Base-by-base conservation (phyloP, 2,797 vertebrate genomes). In the Falco concolor region DNA sequence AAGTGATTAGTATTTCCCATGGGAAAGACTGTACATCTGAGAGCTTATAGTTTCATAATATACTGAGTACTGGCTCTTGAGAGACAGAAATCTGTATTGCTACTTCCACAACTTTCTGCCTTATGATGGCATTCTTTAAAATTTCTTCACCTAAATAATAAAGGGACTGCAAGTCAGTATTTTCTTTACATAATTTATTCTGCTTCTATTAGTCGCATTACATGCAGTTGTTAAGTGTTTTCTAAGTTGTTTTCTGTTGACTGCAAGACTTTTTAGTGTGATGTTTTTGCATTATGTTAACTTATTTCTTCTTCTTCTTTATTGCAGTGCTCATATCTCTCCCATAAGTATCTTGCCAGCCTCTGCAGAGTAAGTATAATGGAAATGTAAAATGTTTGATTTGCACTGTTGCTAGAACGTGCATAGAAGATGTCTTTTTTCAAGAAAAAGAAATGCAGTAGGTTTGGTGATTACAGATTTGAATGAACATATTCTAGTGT, bases 311-410 rank as follows among this genome's bases (percentile, higher is more conserved):
- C 54, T 93, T 76, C 53, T 96, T 83, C 69, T 97, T 95, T 90
- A 72, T 98, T 98, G 90, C 98, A 99, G 99, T 98, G 98, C 99
- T 95, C 98, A 98, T 97, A 97, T 98, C 92, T 98, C 98, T 97
- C 97, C 98, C 42, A 98, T 99, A 98, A 98, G 98, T 98, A 99
- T 99, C 97, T 98, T 99, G 98, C 99, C 99, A 95, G 98, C 98
- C 97, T 99, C 99, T 98, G 98, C 98, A 92, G 98, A 99, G 99
- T 99, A 98, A 99, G 99, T 99, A 96, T 47, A 83, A 84, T 42
- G 23, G 47, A 74, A 82, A 28, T 45, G 28, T 24, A 65, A 77
- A 60, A 63, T 13, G 4, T 76, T 60, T 78, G 34, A 74, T 12
- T 44, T 54, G 9, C 60, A 24, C 32, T 74, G 22, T 21, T 90